phyloP scores from a whole-genome alignment of 2,113 vertebrate genomes.

The Mustela nigripes region DNA sequence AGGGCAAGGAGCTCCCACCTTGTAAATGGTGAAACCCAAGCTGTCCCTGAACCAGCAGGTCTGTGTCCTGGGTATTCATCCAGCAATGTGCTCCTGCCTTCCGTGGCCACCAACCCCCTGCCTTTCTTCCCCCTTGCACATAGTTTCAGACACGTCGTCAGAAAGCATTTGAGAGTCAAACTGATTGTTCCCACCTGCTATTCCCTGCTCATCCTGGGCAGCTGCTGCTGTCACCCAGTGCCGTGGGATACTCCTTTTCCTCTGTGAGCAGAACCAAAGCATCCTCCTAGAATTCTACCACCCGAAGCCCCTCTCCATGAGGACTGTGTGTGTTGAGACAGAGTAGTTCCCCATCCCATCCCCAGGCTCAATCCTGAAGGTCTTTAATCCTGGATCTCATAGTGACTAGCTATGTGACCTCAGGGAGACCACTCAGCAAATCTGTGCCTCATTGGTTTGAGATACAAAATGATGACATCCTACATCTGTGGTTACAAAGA shows the following conservation, averaged over 20 bases:
- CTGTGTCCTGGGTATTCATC: not conserved
- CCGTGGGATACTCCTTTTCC: not conserved
- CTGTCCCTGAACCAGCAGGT: not conserved
- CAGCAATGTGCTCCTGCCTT: not conserved
- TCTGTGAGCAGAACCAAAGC: not conserved
- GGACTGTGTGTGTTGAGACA: not conserved
- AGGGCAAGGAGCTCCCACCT: not conserved
- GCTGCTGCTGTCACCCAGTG: not conserved
- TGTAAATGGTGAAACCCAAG: not conserved
- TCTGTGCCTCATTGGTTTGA: not conserved
- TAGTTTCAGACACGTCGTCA: slow-evolving; percentile 43
- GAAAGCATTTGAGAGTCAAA: slow-evolving; percentile 40
- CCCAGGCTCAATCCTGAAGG: not conserved
- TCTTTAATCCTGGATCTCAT: not conserved
- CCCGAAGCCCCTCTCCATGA: not conserved
- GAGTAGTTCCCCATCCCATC: not conserved
- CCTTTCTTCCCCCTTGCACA: not conserved
- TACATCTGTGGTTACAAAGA: not conserved
- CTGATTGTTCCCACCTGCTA: slow-evolving; percentile 11
- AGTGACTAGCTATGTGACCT: not conserved
- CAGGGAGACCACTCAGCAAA: not conserved
- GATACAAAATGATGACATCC: not conserved
- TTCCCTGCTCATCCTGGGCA: not conserved
- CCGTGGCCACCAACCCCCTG: not conserved
- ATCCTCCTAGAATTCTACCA: not conserved